These are phyloP conservation scores for Gadus macrocephalus DNA, from an alignment of 2,113 vertebrate species.

Conservation along the genomic window DNA sequence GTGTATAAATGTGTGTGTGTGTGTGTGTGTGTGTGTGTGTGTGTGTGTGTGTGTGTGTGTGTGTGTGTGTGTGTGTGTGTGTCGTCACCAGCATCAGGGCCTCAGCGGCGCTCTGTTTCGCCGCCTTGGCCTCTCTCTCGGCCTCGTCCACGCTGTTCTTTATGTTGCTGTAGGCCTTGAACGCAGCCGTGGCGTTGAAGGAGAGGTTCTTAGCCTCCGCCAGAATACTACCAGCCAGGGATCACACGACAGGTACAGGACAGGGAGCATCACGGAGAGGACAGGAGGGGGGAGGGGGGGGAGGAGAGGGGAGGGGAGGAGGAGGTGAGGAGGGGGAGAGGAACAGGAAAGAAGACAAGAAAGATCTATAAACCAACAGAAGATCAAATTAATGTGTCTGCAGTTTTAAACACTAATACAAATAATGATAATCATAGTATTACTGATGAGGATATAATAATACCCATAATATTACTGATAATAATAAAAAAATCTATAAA, in stretches of 20 bases:
- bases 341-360: not conserved
- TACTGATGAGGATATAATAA: no score
- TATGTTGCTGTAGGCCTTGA: conserved; percentile 96
- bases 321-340: not conserved
- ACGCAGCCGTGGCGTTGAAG: conserved; percentile 95
- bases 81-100: conserved; percentile 82
- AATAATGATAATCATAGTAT: no score
- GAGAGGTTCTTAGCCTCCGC: conserved; percentile 93
- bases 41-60: not conserved
- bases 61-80: not conserved
- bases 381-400: no score
- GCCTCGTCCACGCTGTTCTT: conserved; percentile 85
- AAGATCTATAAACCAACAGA: no score
- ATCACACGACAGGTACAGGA: not conserved
- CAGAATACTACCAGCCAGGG: conserved; percentile 80
- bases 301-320: not conserved
- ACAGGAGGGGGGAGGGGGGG: not conserved
- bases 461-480: no score
- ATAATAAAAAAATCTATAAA: no score
- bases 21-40: conserved; percentile 12
- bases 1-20: not conserved
- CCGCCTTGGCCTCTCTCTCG: conserved; percentile 83
- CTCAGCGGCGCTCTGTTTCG: conserved; percentile 79
- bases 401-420: no score
- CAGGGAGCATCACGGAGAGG: not conserved